Conservation (phyloP, 2,888 invertebrate genomes). For the Alloplasta piceator region DNA sequence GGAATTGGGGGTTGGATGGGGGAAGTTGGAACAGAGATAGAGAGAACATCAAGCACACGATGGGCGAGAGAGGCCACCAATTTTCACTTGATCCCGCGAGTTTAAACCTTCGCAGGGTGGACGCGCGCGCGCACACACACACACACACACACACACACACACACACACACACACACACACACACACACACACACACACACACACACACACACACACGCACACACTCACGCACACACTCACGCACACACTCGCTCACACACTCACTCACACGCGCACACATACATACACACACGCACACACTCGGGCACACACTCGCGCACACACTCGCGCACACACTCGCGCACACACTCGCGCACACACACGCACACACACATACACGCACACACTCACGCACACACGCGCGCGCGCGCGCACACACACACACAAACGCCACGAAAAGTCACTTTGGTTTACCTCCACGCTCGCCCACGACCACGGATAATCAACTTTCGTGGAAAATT, state of each 20-base stretch:
- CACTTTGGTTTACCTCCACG: constrained; percentile 56
- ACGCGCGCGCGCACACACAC: constrained; percentile 4
- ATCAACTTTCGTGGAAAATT: constrained; percentile 63
- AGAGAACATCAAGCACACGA: constrained; percentile 18
- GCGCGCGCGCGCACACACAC: constrained; percentile 5
- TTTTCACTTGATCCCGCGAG: constrained; percentile 56
- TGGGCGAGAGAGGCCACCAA: constrained; percentile 36
- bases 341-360: constrained; percentile 2
- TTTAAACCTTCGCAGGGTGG: constrained; percentile 2
- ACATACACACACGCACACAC: no score
- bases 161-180: no score
- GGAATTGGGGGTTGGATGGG: background rate
- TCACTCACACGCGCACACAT: no score
- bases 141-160: no score
- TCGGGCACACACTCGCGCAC: no score
- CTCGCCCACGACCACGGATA: constrained; percentile 41
- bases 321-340: constrained; percentile 8
- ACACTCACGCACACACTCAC: no score
- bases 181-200: no score
- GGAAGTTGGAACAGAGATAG: background rate
- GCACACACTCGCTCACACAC: no score
- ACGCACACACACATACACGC: constrained; percentile 6
- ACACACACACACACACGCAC: no score
- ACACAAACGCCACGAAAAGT: constrained; percentile 41
- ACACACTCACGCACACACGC: background rate